A percentile compares a stretch with the other conserved stretches of the same genome.
phyloP scores from a whole-genome alignment of 2,888 invertebrate species.

The Drosophila robusta region DNA sequence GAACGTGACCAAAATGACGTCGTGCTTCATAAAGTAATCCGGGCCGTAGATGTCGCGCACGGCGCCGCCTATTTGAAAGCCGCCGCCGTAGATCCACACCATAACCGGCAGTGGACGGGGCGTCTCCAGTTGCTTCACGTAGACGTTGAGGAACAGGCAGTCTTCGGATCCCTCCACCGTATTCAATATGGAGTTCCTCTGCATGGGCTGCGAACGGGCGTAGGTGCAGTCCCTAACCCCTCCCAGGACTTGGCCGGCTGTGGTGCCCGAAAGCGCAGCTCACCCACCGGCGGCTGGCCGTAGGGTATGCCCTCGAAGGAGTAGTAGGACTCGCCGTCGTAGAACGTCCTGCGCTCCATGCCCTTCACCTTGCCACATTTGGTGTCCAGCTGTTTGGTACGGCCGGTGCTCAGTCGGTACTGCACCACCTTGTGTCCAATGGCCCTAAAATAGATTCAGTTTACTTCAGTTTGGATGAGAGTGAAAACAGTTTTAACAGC shows the following conservation, averaged over 20 bases:
- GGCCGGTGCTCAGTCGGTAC: conserved; percentile 68
- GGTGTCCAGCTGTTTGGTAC: conserved; percentile 69
- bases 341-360: conserved; percentile 68
- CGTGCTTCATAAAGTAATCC: conserved; percentile 85
- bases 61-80: conserved; percentile 85
- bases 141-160: conserved; percentile 86
- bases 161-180: conserved; percentile 85
- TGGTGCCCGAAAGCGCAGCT: conserved; percentile 84
- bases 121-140: conserved; percentile 71
- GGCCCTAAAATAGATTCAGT: conserved; percentile 44
- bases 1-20: conserved; percentile 85
- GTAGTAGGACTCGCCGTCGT: conserved; percentile 67
- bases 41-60: conserved; percentile 83
- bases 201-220: conserved; percentile 78
- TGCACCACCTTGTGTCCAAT: conserved; percentile 73
- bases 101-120: conserved; percentile 83
- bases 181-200: conserved; percentile 76
- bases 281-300: conserved; percentile 82
- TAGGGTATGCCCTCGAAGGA: conserved; percentile 84
- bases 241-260: conserved; percentile 84
- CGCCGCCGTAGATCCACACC: conserved; percentile 86
- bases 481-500: too few relatives aligned
- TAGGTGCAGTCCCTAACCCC: conserved; percentile 84
- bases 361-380: conserved; percentile 79
- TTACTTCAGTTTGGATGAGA: neutral